phyloP scores from a whole-genome alignment of 2,113 vertebrate genomes.

The Bos javanicus region DNA sequence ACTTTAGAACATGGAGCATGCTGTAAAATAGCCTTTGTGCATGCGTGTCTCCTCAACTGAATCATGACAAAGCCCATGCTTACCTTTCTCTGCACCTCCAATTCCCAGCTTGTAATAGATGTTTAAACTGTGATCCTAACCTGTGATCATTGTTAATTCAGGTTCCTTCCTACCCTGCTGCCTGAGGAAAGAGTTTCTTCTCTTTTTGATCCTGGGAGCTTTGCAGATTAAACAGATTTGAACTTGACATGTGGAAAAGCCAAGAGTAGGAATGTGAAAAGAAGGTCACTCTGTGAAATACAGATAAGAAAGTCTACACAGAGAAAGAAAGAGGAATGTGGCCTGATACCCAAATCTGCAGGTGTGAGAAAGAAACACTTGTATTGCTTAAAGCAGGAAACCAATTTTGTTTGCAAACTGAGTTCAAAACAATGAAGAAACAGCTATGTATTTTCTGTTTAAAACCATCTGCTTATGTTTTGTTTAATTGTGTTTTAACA shows the following conservation, averaged over 20 bases:
- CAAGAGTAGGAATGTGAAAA: not conserved
- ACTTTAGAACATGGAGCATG: not conserved
- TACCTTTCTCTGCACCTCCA: not conserved
- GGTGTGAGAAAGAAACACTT: not conserved
- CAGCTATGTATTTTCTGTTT: not conserved
- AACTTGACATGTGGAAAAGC: not conserved
- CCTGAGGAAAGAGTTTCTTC: not conserved
- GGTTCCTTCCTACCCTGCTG: not conserved
- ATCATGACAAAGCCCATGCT: not conserved
- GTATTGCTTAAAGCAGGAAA: not conserved
- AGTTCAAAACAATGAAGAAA: not conserved
- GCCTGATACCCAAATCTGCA: not conserved
- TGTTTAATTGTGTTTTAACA: not conserved
- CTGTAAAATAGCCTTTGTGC: not conserved
- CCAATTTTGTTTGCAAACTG: not conserved
- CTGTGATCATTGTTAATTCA: not conserved
- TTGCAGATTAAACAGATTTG: not conserved
- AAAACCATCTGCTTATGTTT: not conserved
- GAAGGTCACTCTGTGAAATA: not conserved
- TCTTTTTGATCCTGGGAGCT: not conserved
- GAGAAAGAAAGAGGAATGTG: not conserved
- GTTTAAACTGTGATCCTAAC: not conserved
- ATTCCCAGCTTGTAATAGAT: not conserved
- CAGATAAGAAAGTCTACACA: not conserved
- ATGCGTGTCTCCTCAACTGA: not conserved